phyloP scores from a whole-genome alignment of 35 echinoderm and acorn worm species.

The Amphiura filiformis region DNA sequence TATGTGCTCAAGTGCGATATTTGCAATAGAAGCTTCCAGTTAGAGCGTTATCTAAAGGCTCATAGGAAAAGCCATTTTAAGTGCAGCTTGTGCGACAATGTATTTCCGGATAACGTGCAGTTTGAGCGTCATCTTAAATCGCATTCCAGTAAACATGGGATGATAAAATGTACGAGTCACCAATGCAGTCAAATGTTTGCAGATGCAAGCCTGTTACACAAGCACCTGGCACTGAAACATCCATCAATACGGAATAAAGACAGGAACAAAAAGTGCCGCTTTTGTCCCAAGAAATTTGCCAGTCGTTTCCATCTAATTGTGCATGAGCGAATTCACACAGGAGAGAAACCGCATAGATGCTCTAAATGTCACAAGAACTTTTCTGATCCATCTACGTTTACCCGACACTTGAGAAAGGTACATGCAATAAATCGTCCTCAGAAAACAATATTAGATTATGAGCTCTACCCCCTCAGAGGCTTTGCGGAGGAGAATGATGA shows the following conservation, averaged over 20 bases:
- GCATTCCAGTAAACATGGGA: neutral
- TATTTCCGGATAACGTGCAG: neutral
- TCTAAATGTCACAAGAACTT: neutral
- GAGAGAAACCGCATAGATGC: neutral
- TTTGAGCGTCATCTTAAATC: neutral
- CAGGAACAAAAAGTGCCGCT: neutral
- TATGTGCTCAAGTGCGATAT: neutral
- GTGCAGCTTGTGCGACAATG: neutral
- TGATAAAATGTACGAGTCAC: neutral
- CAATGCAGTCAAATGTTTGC: neutral
- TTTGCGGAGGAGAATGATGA: neutral
- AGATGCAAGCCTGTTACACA: neutral
- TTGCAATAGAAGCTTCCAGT: neutral
- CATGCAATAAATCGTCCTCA: neutral
- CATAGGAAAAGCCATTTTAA: neutral
- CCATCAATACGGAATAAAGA: neutral
- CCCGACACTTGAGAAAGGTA: neutral
- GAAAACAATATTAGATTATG: neutral
- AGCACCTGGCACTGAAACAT: neutral
- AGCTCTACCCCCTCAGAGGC: neutral
- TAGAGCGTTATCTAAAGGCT: neutral
- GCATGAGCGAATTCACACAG: neutral
- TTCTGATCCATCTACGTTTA: neutral
- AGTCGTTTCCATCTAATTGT: neutral
- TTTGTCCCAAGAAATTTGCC: neutral